Evolutionary conservation across 2,888 invertebrate genomes (phyloP).

Genomic region (Harmothoe impar): DNA sequence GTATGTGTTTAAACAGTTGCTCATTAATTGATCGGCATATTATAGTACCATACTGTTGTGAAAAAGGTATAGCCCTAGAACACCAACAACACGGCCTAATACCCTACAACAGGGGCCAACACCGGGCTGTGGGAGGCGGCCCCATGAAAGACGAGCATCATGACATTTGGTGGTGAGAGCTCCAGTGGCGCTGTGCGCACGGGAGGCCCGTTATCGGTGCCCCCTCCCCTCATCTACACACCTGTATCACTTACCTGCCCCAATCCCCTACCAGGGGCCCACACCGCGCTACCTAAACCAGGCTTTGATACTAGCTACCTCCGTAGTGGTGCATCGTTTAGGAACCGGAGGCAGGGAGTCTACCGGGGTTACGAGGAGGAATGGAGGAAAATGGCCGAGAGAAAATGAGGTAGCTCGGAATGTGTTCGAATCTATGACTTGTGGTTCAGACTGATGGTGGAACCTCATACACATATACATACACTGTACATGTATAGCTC

Average conservation of each 20-base stretch:
- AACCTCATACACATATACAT: background rate
- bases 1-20: no score
- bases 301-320: background rate
- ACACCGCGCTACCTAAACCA: background rate
- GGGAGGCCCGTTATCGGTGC: slow-evolving; percentile 10
- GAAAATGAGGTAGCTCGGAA: background rate
- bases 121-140: background rate
- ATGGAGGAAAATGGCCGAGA: background rate
- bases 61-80: background rate
- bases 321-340: background rate
- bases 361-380: background rate
- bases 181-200: slow-evolving; percentile 1
- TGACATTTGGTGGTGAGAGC: slow-evolving; percentile 21
- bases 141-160: slow-evolving; percentile 5
- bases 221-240: slow-evolving; percentile 31
- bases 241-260: slow-evolving; percentile 35
- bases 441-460: background rate
- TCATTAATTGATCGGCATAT: no score
- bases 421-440: background rate
- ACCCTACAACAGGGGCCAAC: slow-evolving; percentile 10
- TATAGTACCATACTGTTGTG: no score
- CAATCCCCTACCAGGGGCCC: background rate
- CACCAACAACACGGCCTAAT: background rate
- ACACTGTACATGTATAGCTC: no score
- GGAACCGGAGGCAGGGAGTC: background rate